phyloP scores from a whole-genome alignment of 2,797 vertebrate species.

The Paratrypauchen microcephalus region DNA sequence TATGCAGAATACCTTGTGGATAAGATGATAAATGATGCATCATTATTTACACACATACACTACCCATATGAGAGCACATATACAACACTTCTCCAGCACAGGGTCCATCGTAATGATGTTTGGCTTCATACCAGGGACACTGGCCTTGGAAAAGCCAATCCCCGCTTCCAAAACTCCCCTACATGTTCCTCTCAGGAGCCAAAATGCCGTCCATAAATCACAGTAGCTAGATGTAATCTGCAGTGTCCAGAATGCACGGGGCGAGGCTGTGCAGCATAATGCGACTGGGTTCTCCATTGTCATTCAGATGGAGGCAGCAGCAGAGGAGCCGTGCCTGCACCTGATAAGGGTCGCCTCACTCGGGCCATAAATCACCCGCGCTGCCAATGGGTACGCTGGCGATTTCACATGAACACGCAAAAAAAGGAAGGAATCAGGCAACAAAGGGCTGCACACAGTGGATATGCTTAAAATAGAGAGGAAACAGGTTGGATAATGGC shows the following conservation, averaged over 20 bases:
- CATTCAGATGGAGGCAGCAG: constrained; percentile 91
- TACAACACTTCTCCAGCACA: constrained; percentile 51
- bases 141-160: constrained; percentile 58
- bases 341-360: constrained; percentile 94
- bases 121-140: constrained; percentile 46
- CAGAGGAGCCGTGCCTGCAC: constrained; percentile 87
- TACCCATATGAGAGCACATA: constrained; percentile 48
- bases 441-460: constrained; percentile 27
- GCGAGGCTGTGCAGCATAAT: constrained; percentile 91
- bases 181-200: constrained; percentile 72
- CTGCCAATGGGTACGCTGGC: constrained; percentile 82
- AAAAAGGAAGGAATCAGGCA: constrained; percentile 42
- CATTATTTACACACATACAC: constrained; percentile 52
- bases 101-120: constrained; percentile 66
- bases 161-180: constrained; percentile 53
- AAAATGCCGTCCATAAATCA: constrained; percentile 97
- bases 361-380: constrained; percentile 91
- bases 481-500: constrained; percentile 1
- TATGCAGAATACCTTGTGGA: constrained; percentile 59
- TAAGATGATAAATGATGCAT: constrained; percentile 56
- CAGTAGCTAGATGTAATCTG: constrained; percentile 95
- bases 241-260: constrained; percentile 90
- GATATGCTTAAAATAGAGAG: constrained; percentile 43
- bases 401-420: constrained; percentile 80
- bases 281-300: constrained; percentile 93